These are phyloP conservation scores for Hypercompe scribonia DNA, from an alignment of 2,888 invertebrate genomes.

Conservation along the genomic window DNA sequence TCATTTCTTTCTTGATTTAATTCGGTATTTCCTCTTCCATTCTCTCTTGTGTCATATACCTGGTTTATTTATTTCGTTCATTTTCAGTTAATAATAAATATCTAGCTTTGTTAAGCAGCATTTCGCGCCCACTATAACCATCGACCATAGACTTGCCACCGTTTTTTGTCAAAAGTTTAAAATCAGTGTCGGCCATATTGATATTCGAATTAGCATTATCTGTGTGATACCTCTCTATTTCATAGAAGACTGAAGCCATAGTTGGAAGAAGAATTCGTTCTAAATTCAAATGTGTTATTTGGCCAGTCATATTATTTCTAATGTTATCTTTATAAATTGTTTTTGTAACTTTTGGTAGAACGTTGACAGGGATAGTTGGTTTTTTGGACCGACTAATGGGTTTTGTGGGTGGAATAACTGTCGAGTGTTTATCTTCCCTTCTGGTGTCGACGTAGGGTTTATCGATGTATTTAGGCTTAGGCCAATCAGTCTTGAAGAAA, in stretches of 20 bases:
- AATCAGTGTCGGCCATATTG: conserved; percentile 23
- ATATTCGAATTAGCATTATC: background rate
- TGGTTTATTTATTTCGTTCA: background rate
- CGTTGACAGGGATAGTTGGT: background rate
- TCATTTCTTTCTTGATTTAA: background rate
- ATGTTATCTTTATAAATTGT: conserved; percentile 2
- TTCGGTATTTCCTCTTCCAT: background rate
- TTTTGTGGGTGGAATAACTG: background rate
- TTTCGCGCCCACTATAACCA: background rate
- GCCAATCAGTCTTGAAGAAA: conserved; percentile 48
- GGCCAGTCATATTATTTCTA: background rate
- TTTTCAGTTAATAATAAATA: conserved; percentile 31
- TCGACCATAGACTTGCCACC: conserved; percentile 1
- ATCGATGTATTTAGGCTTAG: conserved; percentile 39
- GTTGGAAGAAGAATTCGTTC: conserved; percentile 35
- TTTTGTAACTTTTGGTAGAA: conserved; percentile 6
- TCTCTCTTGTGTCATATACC: background rate
- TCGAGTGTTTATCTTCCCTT: background rate
- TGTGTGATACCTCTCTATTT: conserved; percentile 19
- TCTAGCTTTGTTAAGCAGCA: conserved; percentile 13
- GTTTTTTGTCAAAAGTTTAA: conserved; percentile 8
- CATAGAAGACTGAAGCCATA: conserved; percentile 35
- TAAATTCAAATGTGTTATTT: conserved; percentile 31
- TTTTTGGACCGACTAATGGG: background rate
- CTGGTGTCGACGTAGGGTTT: conserved; percentile 32